These are phyloP conservation scores for Pseudochirops cupreus DNA, from an alignment of 2,797 vertebrate genomes.

Conservation along the genomic window DNA sequence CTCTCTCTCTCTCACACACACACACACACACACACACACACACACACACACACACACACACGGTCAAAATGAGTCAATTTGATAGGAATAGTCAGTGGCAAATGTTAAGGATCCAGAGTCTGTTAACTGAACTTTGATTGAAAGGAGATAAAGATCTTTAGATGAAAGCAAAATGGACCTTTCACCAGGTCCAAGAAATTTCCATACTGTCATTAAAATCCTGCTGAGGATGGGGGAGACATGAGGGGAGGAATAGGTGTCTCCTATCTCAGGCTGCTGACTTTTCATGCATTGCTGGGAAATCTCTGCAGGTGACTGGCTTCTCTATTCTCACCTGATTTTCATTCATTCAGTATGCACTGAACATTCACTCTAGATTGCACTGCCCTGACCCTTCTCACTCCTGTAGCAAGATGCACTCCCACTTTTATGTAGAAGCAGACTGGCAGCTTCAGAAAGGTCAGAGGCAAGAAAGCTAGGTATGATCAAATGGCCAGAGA, in stretches of 20 bases:
- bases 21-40: no score
- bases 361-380: not conserved
- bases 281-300: not conserved
- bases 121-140: not conserved
- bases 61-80: not conserved
- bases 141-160: not conserved
- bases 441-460: not conserved
- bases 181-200: not conserved
- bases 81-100: not conserved
- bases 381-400: not conserved
- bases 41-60: no score
- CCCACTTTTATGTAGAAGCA: not conserved
- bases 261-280: not conserved
- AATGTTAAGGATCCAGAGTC: not conserved
- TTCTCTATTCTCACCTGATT: not conserved
- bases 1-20: no score
- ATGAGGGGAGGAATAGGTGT: no score
- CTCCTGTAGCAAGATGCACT: not conserved
- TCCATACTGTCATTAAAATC: not conserved
- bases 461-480: not conserved
- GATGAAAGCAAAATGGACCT: not conserved
- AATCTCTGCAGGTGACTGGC: no score
- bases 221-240: not conserved
- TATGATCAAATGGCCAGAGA: not conserved
- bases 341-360: not conserved